Percentiles rank a stretch among this genome's conserved stretches.
Evolutionary conservation across 2,113 vertebrate genomes (phyloP).

Genomic region (Mesocricetus auratus): DNA sequence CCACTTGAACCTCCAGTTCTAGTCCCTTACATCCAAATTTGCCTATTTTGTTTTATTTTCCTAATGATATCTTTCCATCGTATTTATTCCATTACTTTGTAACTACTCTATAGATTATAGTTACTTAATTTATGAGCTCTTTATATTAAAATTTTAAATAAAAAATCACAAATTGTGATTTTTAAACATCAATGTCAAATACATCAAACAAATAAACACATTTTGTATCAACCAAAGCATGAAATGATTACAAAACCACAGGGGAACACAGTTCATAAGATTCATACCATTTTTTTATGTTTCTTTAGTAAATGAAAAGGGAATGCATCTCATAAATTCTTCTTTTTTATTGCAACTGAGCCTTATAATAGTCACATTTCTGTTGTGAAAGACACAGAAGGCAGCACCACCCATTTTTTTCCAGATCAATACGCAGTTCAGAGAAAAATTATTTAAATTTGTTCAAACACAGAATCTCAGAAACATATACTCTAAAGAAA

Average conservation of each 20-base stretch:
- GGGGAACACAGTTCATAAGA: not conserved
- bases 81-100: not conserved
- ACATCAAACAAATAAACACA: not conserved
- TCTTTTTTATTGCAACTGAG: not conserved
- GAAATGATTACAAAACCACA: not conserved
- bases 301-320: not conserved
- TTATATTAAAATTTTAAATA: not conserved
- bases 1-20: not conserved
- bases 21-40: not conserved
- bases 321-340: not conserved
- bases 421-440: not conserved
- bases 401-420: rapidly evolving
- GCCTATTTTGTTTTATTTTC: not conserved
- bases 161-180: not conserved
- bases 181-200: not conserved
- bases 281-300: rapidly evolving
- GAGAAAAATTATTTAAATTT: not conserved
- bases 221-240: not conserved
- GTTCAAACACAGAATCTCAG: not conserved
- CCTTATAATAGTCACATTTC: not conserved
- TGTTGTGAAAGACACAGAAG: not conserved
- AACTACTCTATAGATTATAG: not conserved
- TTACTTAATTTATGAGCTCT: not conserved
- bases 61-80: not conserved
- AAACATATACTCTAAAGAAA: not conserved